phyloP scores from a whole-genome alignment of 2,797 vertebrate species.

The Rhinella marina region DNA sequence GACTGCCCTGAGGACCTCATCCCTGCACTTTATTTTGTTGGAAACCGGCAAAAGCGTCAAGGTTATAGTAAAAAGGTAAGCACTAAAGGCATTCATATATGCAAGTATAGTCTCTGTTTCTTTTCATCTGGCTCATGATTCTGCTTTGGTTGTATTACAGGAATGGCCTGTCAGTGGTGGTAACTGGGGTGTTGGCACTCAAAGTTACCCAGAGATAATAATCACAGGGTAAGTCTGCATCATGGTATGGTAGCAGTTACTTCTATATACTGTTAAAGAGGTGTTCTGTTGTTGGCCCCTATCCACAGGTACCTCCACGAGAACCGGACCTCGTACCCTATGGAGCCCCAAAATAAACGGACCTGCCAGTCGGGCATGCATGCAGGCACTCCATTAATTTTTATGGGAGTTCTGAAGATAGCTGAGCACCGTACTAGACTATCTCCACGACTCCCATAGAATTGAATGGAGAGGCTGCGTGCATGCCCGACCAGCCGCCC shows the following conservation, averaged over 20 bases:
- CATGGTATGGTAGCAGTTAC: too few relatives aligned
- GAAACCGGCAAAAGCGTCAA: slow-evolving; percentile 96
- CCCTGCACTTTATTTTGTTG: slow-evolving; percentile 98
- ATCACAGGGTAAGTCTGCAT: slow-evolving; percentile 90
- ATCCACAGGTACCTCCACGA: too few relatives aligned
- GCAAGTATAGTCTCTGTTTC: not conserved
- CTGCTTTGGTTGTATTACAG: slow-evolving; percentile 73
- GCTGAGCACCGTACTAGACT: too few relatives aligned
- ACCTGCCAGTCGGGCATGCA: too few relatives aligned
- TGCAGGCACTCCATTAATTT: too few relatives aligned
- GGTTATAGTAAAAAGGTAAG: slow-evolving; percentile 98
- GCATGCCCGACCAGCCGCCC: too few relatives aligned
- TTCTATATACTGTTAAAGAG: not conserved
- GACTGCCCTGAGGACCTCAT: slow-evolving; percentile 97
- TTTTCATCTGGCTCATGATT: not conserved
- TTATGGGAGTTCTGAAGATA: too few relatives aligned
- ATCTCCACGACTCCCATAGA: too few relatives aligned
- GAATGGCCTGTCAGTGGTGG: slow-evolving; percentile 98
- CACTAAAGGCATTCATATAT: not conserved
- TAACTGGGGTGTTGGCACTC: slow-evolving; percentile 96
- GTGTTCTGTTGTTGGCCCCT: too few relatives aligned
- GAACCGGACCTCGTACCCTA: too few relatives aligned
- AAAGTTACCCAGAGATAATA: slow-evolving; percentile 99
- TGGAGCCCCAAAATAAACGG: too few relatives aligned
- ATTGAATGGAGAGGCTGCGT: too few relatives aligned